These are phyloP conservation scores for Drosophila arizonae DNA, from an alignment of 1,140 invertebrate species.

Conservation along the genomic window DNA sequence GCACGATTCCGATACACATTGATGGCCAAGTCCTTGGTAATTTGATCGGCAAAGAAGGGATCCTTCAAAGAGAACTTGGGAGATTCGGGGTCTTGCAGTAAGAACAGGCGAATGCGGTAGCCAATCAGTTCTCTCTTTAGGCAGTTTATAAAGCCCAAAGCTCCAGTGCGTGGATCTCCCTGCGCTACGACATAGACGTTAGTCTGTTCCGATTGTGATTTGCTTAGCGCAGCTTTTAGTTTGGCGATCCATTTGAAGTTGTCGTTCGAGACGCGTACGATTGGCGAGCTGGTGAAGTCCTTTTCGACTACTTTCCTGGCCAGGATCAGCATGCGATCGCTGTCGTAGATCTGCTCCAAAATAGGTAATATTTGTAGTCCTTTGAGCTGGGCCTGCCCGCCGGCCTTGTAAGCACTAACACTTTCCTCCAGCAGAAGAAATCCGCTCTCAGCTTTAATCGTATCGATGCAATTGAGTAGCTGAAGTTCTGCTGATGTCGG, in stretches of 20 bases:
- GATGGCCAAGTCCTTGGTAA: conserved; percentile 90
- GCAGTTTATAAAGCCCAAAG: conserved; percentile 95
- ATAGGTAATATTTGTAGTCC: conserved; percentile 83
- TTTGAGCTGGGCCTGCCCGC: conserved; percentile 77
- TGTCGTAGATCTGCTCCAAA: conserved; percentile 83
- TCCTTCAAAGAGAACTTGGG: conserved; percentile 85
- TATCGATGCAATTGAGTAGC: conserved; percentile 84
- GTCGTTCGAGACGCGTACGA: conserved; percentile 85
- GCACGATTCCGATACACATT: conserved; percentile 89
- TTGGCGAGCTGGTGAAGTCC: conserved; percentile 21
- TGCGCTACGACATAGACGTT: conserved; percentile 88
- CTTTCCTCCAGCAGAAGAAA: conserved; percentile 91
- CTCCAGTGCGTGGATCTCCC: conserved; percentile 87
- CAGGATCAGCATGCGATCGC: conserved; percentile 85
- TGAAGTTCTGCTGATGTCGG: conserved; percentile 62
- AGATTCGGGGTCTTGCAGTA: conserved; percentile 86
- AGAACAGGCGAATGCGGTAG: conserved; percentile 87
- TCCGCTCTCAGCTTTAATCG: conserved; percentile 87
- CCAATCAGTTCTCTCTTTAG: conserved; percentile 91
- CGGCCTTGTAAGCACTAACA: conserved; percentile 83
- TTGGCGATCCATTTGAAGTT: conserved; percentile 91
- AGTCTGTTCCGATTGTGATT: conserved; percentile 84
- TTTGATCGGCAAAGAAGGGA: conserved; percentile 85
- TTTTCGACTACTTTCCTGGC: conserved; percentile 83
- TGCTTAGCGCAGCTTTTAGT: conserved; percentile 87